These are phyloP conservation scores for Apocrypta bakeri DNA, from an alignment of 1,140 invertebrate genomes.

Conservation along the genomic window DNA sequence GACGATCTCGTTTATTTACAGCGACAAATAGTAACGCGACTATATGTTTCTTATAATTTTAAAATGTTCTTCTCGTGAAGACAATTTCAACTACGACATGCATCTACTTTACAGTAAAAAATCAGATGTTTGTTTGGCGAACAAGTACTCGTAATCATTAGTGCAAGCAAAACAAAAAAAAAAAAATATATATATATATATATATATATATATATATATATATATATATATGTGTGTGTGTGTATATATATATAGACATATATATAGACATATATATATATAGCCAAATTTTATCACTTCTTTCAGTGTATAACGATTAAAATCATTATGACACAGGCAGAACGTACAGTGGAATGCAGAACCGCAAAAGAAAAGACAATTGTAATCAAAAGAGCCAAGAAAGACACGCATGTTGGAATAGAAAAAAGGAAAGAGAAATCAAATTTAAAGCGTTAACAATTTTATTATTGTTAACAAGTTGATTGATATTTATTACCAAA, in stretches of 20 bases:
- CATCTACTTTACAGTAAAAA: slow-evolving; percentile 6
- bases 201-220: no score
- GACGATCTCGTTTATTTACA: slow-evolving; percentile 39
- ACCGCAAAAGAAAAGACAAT: not conserved
- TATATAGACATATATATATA: no score
- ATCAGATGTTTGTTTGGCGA: slow-evolving; percentile 11
- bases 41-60: not conserved
- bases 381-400: slow-evolving; percentile 42
- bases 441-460: slow-evolving; percentile 61
- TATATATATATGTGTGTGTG: no score
- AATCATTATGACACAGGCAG: slow-evolving; percentile 4
- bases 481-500: slow-evolving; percentile 65
- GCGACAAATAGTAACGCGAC: slow-evolving; percentile 12
- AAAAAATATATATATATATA: no score
- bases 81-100: not conserved
- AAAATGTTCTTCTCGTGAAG: not conserved
- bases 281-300: not conserved
- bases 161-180: no score
- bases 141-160: slow-evolving; percentile 4
- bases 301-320: slow-evolving; percentile 1
- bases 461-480: slow-evolving; percentile 68
- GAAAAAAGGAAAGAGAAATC: slow-evolving; percentile 50
- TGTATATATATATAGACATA: no score
- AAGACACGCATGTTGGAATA: slow-evolving; percentile 17
- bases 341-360: not conserved